Evolutionary conservation across 2,797 vertebrate genomes (phyloP), one percentile per base, ranked within the genome.

Genomic region (Melanotaenia trifasciata): DNA sequence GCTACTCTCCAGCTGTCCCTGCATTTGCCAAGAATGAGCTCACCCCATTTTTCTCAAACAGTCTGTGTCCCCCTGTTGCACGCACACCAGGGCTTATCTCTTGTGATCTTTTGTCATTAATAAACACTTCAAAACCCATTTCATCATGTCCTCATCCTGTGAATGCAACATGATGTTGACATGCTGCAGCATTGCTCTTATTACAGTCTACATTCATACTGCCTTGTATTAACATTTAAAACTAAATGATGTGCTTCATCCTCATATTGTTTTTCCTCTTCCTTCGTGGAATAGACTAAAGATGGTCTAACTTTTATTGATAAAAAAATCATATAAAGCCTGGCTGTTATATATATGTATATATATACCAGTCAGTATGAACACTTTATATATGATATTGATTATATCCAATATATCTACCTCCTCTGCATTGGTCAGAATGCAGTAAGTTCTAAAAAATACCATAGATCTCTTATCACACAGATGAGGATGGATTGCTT

Each of bases 401-500:
- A 93, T 91, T 88, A 72, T 60, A 67, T 33, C 32, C 75, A 82
- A 84, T 87, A 88, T 88, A 89, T 81, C 67, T 22, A 74, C 70
- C 73, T 71, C 67, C 45, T 71, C 74, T 90, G 82, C 86, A 90
- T 89, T 86, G 84, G 79, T 83, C 72, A 71, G 53, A 67, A 0
- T 57, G 73, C 81, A 57, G 82, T 58, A 24, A 69, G 62, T 78
- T 86, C 83, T 81, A 84, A 90, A 80, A 90, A 85, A 88, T 69
- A 63, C 67, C 77, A 53, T 10, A n/a, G 70, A 81, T 62, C 75
- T 84, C 74, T 80, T 81, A 89, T 89, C 78, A 72, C 76, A 30
- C 53, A 87, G 83, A 92, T 90, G 89, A 87, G 84, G 90, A 93
- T 87, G 79, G 89, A 92, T 92, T 68, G 85, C 81, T 87, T 92